Evolutionary conservation across 2,113 vertebrate species (phyloP), one percentile per base, ranked within the genome.

Genomic region (Hypomesus transpacificus): DNA sequence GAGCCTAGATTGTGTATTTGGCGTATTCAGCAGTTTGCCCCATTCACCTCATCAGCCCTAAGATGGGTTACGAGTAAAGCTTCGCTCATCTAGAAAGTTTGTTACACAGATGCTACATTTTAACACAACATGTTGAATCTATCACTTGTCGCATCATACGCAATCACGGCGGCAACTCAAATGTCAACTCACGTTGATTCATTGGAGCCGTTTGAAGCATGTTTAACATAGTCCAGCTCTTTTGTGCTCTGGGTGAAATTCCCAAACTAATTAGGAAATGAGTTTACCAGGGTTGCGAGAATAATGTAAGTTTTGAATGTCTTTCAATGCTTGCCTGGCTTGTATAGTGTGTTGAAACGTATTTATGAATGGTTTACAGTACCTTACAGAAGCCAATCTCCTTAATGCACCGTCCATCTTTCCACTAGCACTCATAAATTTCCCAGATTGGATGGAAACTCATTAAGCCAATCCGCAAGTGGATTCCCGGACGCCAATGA

Each of bases 331-430:
- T 34, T 34, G 31, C 31, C 31, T 34, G 31, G 31, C 31, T 34
- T 34, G 4, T 34, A 34, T 34, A 6, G 31, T 34, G 31, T 34
- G 31, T 34, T 34, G 31, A 26, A 26, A 26, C 24, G 24, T 26
- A 26, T 34, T 46, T 16, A 18, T 71, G 74, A 14, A 78, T 78
- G 16, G 18, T 2, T 53, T 7, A 18, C 34, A 3, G 34, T 54
- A 21, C 26, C 3, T 58, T 56, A 51, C 21, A 31, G 4, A 18
- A 71, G 59, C 59, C 66, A 73, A 70, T 82, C 58, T 70, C 39
- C 75, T 46, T 83, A 74, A 78, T 77, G 77, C 20, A 78, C 14
- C n/a, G 59, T 57, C 53, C 28, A 9, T 51, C 16, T 75, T 71
- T 46, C 59, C 26, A 46, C 39, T 7, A 20, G 16, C 6, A 26